Conservation (phyloP, 2,113 vertebrate species). For the Loxodonta africana region DNA sequence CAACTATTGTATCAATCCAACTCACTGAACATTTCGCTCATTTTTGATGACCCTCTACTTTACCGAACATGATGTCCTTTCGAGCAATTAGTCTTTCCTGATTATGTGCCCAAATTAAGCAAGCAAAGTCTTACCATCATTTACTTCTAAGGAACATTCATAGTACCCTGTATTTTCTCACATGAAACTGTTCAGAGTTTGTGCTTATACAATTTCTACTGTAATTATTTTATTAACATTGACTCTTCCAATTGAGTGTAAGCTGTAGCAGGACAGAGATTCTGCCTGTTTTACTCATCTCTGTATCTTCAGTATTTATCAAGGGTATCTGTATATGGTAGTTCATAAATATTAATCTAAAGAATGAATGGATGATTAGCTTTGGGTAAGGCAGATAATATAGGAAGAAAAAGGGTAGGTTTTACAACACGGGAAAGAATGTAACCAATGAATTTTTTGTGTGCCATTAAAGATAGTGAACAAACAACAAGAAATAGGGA, state of each 20-base stretch:
- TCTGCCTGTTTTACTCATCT: not conserved
- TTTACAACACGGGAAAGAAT: not conserved
- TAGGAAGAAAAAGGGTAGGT: not conserved
- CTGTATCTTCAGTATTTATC: not conserved
- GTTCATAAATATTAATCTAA: not conserved
- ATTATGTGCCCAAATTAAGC: too few relatives aligned
- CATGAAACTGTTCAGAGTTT: not conserved
- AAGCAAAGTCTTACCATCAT: too few relatives aligned
- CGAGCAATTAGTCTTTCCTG: too few relatives aligned
- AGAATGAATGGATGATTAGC: not conserved
- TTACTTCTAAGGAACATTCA: not conserved
- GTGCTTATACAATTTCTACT: not conserved
- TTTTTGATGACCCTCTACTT: too few relatives aligned
- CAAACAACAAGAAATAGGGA: not conserved
- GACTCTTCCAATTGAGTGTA: not conserved
- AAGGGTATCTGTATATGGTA: not conserved
- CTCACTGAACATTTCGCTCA: too few relatives aligned
- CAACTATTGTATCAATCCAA: too few relatives aligned
- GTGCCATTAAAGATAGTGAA: not conserved
- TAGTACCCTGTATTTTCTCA: not conserved
- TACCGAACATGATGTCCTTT: too few relatives aligned
- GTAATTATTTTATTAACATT: constrained; percentile 1
- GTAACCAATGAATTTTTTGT: not conserved
- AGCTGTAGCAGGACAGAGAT: not conserved
- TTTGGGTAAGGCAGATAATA: not conserved